Evolutionary conservation across 1,140 invertebrate species (phyloP).

Genomic region (Bombus turneri): DNA sequence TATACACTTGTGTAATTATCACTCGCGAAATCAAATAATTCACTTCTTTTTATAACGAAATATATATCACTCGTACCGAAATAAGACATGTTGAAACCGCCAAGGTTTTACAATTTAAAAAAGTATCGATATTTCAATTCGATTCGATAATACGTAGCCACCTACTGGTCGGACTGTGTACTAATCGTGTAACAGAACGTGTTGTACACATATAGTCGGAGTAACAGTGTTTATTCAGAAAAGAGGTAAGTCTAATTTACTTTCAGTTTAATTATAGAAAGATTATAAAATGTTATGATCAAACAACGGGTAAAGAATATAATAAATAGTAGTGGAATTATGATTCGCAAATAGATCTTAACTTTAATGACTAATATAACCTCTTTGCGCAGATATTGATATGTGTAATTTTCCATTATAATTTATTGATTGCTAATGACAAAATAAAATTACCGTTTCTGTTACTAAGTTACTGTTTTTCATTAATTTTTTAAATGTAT

Average conservation of each 20-base stretch:
- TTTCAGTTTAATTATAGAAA: background rate
- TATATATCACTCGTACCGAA: background rate
- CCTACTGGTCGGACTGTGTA: slow-evolving; percentile 15
- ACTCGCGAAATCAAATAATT: background rate
- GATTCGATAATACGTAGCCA: slow-evolving; percentile 19
- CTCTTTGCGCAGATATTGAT: background rate
- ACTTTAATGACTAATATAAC: slow-evolving; percentile 1
- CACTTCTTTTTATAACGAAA: too few species aligned
- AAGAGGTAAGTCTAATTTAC: slow-evolving; percentile 19
- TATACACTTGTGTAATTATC: background rate
- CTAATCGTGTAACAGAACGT: background rate
- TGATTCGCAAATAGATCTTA: background rate
- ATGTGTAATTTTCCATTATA: background rate
- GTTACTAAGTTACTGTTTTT: background rate
- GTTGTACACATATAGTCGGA: background rate
- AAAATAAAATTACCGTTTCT: background rate
- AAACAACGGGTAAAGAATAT: background rate
- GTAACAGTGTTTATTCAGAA: background rate
- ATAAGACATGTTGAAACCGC: background rate
- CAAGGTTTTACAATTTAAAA: background rate
- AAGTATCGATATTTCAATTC: slow-evolving; percentile 6
- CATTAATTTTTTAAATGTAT: background rate
- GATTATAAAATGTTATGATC: background rate
- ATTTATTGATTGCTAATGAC: background rate
- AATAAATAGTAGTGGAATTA: background rate